Conservation (phyloP, 2,797 vertebrate genomes). For the Phalanger gymnotis region DNA sequence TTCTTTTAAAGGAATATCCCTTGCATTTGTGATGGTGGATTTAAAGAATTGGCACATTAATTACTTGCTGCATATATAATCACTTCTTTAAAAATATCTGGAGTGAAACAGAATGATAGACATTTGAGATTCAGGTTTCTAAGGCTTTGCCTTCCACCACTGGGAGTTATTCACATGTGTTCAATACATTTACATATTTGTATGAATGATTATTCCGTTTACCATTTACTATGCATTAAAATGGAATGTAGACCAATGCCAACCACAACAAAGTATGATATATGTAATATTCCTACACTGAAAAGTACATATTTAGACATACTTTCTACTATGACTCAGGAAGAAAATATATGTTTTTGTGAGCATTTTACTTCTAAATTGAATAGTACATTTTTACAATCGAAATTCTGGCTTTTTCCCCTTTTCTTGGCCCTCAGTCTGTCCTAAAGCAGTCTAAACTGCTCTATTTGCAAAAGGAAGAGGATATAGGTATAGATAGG, state of each 20-base stretch:
- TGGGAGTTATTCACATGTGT: conserved; percentile 8
- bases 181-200: conserved; percentile 25
- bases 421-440: neutral
- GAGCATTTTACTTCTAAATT: conserved; percentile 6
- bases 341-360: conserved; percentile 8
- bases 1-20: conserved; percentile 8
- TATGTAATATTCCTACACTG: conserved; percentile 2
- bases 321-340: conserved; percentile 36
- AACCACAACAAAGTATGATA: conserved; percentile 12
- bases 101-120: neutral
- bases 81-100: conserved; percentile 70
- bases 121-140: neutral
- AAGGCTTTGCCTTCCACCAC: neutral
- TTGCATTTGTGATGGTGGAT: conserved; percentile 5
- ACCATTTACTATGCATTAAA: neutral
- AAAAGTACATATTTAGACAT: neutral
- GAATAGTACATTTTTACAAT: neutral
- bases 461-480: neutral
- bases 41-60: neutral
- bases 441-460: conserved; percentile 30
- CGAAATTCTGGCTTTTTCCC: neutral
- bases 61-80: neutral
- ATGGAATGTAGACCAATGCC: conserved; percentile 24
- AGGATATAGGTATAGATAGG: too few species aligned
- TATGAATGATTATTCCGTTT: neutral